These are phyloP conservation scores for Tiphia femorata DNA, from an alignment of 2,888 invertebrate genomes.

Conservation along the genomic window DNA sequence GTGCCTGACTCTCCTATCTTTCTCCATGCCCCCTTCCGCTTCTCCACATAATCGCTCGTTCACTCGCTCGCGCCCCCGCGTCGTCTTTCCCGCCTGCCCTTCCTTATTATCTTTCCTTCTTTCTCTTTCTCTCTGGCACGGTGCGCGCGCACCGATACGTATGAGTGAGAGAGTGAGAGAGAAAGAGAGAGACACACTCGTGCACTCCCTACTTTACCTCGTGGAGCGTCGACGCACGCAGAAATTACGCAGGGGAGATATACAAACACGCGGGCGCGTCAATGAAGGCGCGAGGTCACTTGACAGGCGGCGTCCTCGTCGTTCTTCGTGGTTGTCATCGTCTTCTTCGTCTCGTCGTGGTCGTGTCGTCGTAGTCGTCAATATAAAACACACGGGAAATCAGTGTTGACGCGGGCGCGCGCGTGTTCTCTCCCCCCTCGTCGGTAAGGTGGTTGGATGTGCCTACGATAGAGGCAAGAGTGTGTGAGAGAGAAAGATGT, in stretches of 20 bases:
- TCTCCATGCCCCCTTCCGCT: not conserved
- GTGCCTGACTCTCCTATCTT: conserved; percentile 6
- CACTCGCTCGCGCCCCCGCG: conserved; percentile 4
- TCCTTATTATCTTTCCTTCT: not conserved
- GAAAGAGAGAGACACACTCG: too few species aligned
- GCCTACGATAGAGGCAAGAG: conserved; percentile 16
- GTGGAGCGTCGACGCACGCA: conserved; percentile 12
- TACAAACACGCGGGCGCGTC: conserved; percentile 43
- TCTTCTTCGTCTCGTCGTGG: conserved; percentile 18
- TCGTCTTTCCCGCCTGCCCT: not conserved
- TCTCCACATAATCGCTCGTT: not conserved
- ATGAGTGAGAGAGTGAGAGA: not conserved
- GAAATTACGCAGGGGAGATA: conserved; percentile 31
- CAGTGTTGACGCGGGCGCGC: conserved; percentile 29
- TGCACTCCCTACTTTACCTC: not conserved
- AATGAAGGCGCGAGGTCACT: conserved; percentile 44
- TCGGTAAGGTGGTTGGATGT: too few species aligned
- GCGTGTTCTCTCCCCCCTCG: too few species aligned
- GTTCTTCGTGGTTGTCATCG: conserved; percentile 20
- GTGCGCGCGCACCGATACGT: not conserved
- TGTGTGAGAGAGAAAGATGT: conserved; percentile 27
- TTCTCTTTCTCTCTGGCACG: not conserved
- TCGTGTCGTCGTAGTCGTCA: conserved; percentile 17
- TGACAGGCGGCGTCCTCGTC: conserved; percentile 35
- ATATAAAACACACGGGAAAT: conserved; percentile 38